Base-by-base conservation (phyloP, 2,797 vertebrate genomes). In the Microctenopoma stevenorrisi region DNA sequence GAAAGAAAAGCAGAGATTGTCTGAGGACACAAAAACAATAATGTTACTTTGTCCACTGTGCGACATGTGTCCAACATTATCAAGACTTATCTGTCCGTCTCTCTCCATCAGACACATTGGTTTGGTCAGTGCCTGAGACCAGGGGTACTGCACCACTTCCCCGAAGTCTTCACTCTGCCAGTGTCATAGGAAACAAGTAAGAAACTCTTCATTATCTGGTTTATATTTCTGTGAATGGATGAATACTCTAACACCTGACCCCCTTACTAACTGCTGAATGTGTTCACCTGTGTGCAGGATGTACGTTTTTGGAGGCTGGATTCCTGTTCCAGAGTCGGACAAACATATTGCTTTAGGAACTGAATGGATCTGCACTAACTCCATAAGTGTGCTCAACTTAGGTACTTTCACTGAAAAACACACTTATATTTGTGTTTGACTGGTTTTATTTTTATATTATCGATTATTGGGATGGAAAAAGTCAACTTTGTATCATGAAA, bases 221-320 rank as follows among this genome's bases (percentile, higher is more conserved):
- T 54, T 5, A 16, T 48, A 10, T 47, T 5, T 42, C 1, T 51
- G 16, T 48, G 15, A 35, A 26, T 26, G 15, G 35, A 37, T 50
- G 28, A 60, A 16, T 15, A n/a, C 12, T 52, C 18, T 46, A 16
- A 56, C 35, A 50, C 16, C 11, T 44, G 26, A 28, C 8, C 28
- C 5, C 9, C 33, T 14, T 7, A 71, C 4, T 33, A 56, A 43
- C 11, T 42, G 0, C 11, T 22, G 22, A 0, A 1, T 9, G 30
- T 69, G 13, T 61, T 49, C n/a, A 2, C 82, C 38, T 79, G 43
- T 82, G 12, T 74, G 42, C 86, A 99, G 97, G 94, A 99, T 99
- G 96, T 98, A 95, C 88, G 84, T 99, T 76, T 99, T 99, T 88
- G 98, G 98, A 62, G 98, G 97, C 79, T 99, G 98, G 98, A 92